phyloP scores from a whole-genome alignment of 2,888 invertebrate genomes.

The Brenthis daphne region DNA sequence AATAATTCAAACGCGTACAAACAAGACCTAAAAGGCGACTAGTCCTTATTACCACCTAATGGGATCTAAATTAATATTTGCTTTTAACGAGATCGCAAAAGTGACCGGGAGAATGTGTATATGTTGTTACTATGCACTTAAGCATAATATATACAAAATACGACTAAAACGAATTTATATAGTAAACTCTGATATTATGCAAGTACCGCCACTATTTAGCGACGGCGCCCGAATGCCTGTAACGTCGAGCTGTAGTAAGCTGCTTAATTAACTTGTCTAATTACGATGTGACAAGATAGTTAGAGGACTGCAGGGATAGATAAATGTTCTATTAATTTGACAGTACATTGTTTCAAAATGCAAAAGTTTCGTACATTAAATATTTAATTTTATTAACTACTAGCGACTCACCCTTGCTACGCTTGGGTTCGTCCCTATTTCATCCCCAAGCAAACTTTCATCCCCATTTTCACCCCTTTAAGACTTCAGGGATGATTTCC shows the following conservation, averaged over 20 bases:
- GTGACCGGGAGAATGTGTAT: neutral
- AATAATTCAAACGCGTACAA: too few species aligned
- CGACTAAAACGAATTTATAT: conserved; percentile 9
- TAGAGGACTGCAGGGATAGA: conserved; percentile 25
- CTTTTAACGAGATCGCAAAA: conserved; percentile 7
- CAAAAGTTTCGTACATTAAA: too few species aligned
- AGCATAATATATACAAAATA: conserved; percentile 8
- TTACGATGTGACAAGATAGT: conserved; percentile 53
- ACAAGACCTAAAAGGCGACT: too few species aligned
- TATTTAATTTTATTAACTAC: too few species aligned
- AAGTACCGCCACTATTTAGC: conserved; percentile 27
- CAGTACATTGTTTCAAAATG: conserved; percentile 19
- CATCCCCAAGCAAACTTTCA: too few species aligned
- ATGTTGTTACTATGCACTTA: conserved; percentile 7
- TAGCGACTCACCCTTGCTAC: too few species aligned
- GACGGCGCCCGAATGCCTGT: conserved; percentile 29
- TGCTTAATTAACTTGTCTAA: conserved; percentile 59
- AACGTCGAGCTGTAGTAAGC: conserved; percentile 33
- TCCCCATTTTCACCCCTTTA: too few species aligned
- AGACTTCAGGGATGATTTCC: too few species aligned
- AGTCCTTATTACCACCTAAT: neutral
- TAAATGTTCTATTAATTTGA: conserved; percentile 32
- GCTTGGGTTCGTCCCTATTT: too few species aligned
- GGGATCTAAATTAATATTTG: neutral
- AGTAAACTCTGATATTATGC: conserved; percentile 20